Evolutionary conservation across 53 echinoderm and acorn worm species (phyloP).

Genomic region (Patiria pectinifera): DNA sequence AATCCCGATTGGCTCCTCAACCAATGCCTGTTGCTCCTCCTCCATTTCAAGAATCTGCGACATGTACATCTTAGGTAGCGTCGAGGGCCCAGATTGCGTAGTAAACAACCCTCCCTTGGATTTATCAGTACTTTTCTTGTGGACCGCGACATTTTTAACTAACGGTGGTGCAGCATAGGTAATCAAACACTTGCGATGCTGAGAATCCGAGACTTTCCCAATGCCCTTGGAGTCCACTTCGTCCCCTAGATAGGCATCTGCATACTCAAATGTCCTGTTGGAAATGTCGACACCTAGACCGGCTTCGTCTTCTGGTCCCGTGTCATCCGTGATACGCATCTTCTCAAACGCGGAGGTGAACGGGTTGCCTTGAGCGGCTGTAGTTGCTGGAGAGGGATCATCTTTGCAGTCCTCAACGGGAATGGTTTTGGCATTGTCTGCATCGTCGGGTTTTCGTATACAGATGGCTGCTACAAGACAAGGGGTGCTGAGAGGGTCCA

Average conservation of each 20-base stretch:
- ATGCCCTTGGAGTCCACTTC: conserved; percentile 72
- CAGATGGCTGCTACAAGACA: conserved; percentile 75
- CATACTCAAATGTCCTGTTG: conserved; percentile 65
- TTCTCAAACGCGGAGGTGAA: conserved; percentile 48
- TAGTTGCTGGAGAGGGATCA: background rate
- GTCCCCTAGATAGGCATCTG: conserved; percentile 84
- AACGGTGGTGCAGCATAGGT: conserved; percentile 61
- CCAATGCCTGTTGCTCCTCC: conserved; percentile 74
- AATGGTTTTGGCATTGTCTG: background rate
- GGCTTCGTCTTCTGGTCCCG: conserved; percentile 74
- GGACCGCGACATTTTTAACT: conserved; percentile 25
- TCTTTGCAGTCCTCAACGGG: conserved; percentile 32
- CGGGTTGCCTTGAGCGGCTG: conserved; percentile 9
- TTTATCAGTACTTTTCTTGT: conserved; percentile 70
- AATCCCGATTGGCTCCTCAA: conserved; percentile 63
- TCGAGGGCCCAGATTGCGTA: conserved; percentile 66
- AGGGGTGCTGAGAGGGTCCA: conserved; percentile 45
- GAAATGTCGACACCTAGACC: conserved; percentile 76
- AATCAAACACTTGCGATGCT: conserved; percentile 63
- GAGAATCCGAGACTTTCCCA: conserved; percentile 32
- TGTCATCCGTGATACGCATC: conserved; percentile 32
- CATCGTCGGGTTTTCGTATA: conserved; percentile 63
- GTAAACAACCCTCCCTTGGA: conserved; percentile 63
- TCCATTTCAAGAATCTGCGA: conserved; percentile 83
- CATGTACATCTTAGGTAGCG: conserved; percentile 76